A percentile compares a stretch with the other conserved stretches of the same genome.
Conservation (phyloP, 2,888 invertebrate genomes). For the Ischnura elegans region DNA sequence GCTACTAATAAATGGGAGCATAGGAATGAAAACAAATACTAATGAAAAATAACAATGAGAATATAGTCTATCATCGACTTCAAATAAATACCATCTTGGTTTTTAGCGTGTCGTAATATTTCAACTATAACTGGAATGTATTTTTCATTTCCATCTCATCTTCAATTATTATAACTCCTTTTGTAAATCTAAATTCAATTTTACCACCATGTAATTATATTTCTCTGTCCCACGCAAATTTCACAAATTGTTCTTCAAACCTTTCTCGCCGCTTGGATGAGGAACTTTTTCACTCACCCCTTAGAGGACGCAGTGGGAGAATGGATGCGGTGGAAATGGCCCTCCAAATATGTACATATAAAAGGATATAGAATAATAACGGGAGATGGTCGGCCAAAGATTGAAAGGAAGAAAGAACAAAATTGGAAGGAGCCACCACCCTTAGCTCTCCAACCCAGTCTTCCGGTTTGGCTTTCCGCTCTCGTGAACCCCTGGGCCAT, state of each 20-base stretch:
- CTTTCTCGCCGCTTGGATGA: background rate
- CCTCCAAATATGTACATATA: slow-evolving; percentile 3
- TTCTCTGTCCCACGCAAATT: background rate
- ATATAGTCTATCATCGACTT: too few relatives aligned
- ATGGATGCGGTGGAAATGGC: background rate
- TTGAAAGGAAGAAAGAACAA: background rate
- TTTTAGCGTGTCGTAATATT: background rate
- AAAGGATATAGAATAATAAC: background rate
- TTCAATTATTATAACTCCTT: too few relatives aligned
- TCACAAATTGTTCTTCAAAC: background rate
- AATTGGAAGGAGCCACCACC: background rate
- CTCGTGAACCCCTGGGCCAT: slow-evolving; percentile 49
- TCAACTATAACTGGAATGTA: too few relatives aligned
- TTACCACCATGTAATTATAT: background rate
- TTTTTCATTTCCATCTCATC: too few relatives aligned
- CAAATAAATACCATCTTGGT: background rate
- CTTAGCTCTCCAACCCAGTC: slow-evolving; percentile 20
- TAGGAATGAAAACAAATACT: background rate
- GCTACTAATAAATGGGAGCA: background rate
- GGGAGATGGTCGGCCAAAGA: background rate
- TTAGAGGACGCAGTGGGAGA: background rate
- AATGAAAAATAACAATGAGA: too few relatives aligned
- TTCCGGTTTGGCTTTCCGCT: slow-evolving; percentile 47
- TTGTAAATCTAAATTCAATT: too few relatives aligned
- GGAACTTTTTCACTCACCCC: slow-evolving; percentile 17